Percentiles rank a stretch among this genome's conserved stretches.
Conservation (phyloP, 2,113 vertebrate species). For the Halcyon malimbica region DNA sequence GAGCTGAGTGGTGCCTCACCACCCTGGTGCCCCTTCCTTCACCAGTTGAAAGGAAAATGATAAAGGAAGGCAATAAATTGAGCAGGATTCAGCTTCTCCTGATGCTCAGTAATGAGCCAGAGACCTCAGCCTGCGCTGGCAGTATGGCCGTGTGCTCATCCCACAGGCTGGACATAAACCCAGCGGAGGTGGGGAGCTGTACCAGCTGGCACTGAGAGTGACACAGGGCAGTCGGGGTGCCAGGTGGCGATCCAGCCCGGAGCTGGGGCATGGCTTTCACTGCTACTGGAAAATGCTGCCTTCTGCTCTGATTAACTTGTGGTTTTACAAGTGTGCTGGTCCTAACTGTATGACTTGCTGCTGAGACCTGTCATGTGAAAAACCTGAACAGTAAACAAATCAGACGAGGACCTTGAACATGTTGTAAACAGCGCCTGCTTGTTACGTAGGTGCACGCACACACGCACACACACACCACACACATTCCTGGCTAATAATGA, state of each 20-base stretch:
- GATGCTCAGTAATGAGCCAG: accelerated
- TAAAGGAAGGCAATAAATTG: neutral
- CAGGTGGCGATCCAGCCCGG: neutral
- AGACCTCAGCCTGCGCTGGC: neutral
- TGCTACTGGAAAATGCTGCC: neutral
- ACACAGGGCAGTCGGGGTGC: neutral
- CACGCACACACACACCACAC: neutral
- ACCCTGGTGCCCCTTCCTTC: neutral
- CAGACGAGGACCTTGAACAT: slow-evolving; percentile 16
- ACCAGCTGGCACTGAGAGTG: accelerated
- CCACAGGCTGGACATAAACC: neutral
- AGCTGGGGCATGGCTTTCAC: neutral
- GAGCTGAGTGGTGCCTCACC: neutral
- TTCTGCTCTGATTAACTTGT: neutral
- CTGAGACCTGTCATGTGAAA: neutral
- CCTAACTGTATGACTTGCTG: neutral
- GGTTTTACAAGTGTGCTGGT: neutral
- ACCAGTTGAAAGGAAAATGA: neutral
- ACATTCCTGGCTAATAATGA: neutral
- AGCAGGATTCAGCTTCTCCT: neutral
- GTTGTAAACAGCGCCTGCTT: slow-evolving; percentile 45
- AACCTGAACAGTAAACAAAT: slow-evolving; percentile 13
- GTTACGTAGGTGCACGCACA: neutral
- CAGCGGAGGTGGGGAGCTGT: neutral
- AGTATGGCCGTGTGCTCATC: accelerated